phyloP scores from a whole-genome alignment of 2,113 vertebrate species.

The Bos indicus region DNA sequence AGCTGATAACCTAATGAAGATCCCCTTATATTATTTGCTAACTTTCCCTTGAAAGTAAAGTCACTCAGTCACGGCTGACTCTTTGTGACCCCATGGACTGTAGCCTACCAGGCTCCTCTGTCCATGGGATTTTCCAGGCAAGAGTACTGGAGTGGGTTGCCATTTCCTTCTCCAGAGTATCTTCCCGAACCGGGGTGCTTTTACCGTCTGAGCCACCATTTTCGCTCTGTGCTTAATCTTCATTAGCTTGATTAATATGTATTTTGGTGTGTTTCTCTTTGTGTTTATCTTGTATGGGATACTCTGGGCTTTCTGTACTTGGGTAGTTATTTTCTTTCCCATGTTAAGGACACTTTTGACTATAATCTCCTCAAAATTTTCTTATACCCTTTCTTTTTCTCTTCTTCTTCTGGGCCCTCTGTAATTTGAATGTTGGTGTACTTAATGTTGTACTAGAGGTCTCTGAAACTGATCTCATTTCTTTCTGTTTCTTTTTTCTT shows the following conservation, averaged over 20 bases:
- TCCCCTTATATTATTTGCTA: background rate
- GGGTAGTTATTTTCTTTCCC: background rate
- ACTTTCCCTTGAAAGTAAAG: background rate
- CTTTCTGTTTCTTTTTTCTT: background rate
- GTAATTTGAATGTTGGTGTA: background rate
- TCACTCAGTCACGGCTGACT: too few species aligned
- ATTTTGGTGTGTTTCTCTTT: background rate
- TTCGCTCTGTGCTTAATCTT: background rate
- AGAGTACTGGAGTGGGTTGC: too few species aligned
- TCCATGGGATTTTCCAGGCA: too few species aligned
- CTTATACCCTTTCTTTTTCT: background rate
- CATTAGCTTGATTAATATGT: background rate
- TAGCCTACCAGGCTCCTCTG: too few species aligned
- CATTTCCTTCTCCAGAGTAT: too few species aligned
- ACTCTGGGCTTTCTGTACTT: background rate
- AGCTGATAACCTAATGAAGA: background rate
- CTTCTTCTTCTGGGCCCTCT: background rate
- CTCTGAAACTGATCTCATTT: background rate
- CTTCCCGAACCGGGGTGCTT: fast-evolving
- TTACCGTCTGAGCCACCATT: background rate
- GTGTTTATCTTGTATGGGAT: background rate
- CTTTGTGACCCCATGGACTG: too few species aligned
- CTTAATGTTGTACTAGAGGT: background rate
- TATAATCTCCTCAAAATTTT: background rate
- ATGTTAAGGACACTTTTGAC: background rate